Percentiles rank a stretch among this genome's conserved stretches.
phyloP scores from a whole-genome alignment of 2,888 invertebrate species.

The Phyllotreta striolata region DNA sequence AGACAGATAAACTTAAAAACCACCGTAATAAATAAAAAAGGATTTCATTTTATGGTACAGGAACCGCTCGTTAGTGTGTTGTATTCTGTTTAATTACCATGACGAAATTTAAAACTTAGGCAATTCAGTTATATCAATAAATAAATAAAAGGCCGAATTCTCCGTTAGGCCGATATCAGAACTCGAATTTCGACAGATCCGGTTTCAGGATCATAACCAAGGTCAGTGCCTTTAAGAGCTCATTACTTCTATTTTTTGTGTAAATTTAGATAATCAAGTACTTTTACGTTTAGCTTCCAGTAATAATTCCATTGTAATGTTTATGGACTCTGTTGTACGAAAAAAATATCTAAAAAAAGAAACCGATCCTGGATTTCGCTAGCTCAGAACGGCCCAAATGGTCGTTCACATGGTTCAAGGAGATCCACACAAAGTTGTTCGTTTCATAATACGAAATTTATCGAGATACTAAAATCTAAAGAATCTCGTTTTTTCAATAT shows the following conservation, averaged over 20 bases:
- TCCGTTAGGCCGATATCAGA: slow-evolving; percentile 25
- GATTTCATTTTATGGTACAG: slow-evolving; percentile 30
- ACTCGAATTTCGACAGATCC: slow-evolving; percentile 23
- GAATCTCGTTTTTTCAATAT: slow-evolving; percentile 45
- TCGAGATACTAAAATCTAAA: slow-evolving; percentile 38
- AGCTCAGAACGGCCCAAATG: slow-evolving; percentile 24
- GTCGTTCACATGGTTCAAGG: slow-evolving; percentile 32
- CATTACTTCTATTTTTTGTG: background rate
- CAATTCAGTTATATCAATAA: slow-evolving; percentile 29
- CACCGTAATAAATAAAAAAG: slow-evolving; percentile 24
- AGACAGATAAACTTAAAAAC: slow-evolving; percentile 19
- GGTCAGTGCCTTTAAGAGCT: slow-evolving; percentile 4
- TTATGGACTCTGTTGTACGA: background rate
- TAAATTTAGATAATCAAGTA: too few species aligned
- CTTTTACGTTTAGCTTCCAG: too few species aligned
- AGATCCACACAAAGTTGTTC: slow-evolving; percentile 27
- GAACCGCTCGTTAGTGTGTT: slow-evolving; percentile 29
- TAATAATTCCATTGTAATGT: too few species aligned
- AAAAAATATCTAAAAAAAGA: slow-evolving; percentile 1
- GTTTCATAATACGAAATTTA: slow-evolving; percentile 32
- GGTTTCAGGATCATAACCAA: slow-evolving; percentile 3
- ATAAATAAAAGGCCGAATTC: slow-evolving; percentile 27
- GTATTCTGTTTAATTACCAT: slow-evolving; percentile 30
- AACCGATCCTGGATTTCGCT: slow-evolving; percentile 14
- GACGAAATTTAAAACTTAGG: slow-evolving; percentile 28